Evolutionary conservation across 2,888 invertebrate genomes (phyloP), one percentile per base, ranked within the genome.

Genomic region (Odontocerum albicorne): DNA sequence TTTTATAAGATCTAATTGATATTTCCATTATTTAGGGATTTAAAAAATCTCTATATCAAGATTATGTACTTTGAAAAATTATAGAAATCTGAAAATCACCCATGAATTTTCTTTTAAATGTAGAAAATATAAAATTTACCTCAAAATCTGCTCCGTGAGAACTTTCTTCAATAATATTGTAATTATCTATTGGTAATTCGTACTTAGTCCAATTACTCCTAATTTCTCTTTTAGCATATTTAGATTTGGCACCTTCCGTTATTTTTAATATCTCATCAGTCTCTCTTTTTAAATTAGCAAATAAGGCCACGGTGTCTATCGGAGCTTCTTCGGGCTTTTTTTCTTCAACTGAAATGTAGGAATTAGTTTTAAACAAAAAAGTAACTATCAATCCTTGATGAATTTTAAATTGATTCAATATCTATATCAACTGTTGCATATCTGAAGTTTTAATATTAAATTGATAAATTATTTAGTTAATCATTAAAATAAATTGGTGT

Each of bases 161-260:
- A 13, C n/a, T 32, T 13, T 75, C 73, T 57, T 76, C 74, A 54
- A 74, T 68, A 51, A 74, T 73, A 32, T 77, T 76, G 62, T 77
- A 77, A 57, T 66, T 74, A 38, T 75, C 74, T 59, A 76, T 71
- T 0, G 75, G 75, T 67, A 77, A 68, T 62, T 78, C 78, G 71
- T 76, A 77, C 58, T 77, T 77, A 2, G 72, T 66, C 78, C 77
- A 77, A 59, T 77, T 78, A 57, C 76, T 77, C 64, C 72, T 70
- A 31, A 78, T 77, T 62, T 77, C 77, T 55, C 77, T 76, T 62
- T 77, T 78, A 52, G 71, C 73, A 50, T 77, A 78, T 63, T 77
- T 78, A 1, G 68, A 60, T 55, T 69, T 72, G 21, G 70, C 73
- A 62, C 74, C 73, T 62, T 77, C 74, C 4, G 73, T 73, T 46